Conservation (phyloP, 2,797 vertebrate species). For the Coluber constrictor region DNA sequence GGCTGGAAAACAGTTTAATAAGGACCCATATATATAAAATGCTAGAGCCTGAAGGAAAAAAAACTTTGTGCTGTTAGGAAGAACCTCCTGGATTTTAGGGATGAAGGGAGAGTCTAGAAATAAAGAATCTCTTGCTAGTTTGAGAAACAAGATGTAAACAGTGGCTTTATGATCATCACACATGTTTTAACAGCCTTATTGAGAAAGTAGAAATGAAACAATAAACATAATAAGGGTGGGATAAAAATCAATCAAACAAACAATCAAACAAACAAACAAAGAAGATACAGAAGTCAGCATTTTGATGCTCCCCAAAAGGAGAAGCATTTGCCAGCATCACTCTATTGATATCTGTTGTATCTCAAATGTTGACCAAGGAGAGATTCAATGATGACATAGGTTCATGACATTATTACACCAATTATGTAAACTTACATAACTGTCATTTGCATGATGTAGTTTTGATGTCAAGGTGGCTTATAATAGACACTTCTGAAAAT, state of each 20-base stretch:
- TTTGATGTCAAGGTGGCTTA: not conserved
- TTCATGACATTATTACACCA: not conserved
- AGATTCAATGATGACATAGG: not conserved
- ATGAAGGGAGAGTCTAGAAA: not conserved
- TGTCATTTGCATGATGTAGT: not conserved
- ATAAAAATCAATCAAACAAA: not conserved
- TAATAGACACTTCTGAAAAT: not conserved
- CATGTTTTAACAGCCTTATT: accelerated
- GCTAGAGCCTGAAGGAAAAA: not conserved
- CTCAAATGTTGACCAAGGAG: not conserved
- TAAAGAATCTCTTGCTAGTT: not conserved
- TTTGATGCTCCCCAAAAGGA: not conserved
- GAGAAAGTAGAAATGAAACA: not conserved
- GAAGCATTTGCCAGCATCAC: not conserved
- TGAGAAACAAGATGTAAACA: not conserved
- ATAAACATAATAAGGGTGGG: not conserved
- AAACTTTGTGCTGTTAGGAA: not conserved
- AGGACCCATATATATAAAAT: constrained; percentile 22
- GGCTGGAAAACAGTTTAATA: constrained; percentile 7
- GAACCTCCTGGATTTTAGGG: not conserved
- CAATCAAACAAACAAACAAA: not conserved
- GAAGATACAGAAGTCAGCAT: not conserved
- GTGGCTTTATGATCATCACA: not conserved
- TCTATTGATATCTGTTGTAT: not conserved
- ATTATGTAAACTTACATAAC: not conserved